Evolutionary conservation across 2,888 invertebrate species (phyloP).

Genomic region (Ophion obscuratus): DNA sequence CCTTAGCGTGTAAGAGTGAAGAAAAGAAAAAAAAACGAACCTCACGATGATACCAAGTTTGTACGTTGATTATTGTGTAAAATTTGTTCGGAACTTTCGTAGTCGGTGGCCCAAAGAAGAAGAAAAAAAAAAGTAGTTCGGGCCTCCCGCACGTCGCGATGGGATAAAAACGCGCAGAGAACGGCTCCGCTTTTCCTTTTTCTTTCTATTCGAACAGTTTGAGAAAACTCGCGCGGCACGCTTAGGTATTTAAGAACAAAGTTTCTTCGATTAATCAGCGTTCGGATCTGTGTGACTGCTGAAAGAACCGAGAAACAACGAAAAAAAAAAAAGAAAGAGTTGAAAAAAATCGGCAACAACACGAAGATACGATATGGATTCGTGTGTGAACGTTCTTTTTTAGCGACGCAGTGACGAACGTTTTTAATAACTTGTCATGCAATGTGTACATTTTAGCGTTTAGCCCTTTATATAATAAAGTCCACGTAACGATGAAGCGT

Average conservation of each 20-base stretch:
- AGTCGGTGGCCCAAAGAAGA: conserved; percentile 70
- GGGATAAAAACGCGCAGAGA: conserved; percentile 30
- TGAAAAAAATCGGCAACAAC: conserved; percentile 7
- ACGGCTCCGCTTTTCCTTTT: not conserved
- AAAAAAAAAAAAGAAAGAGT: conserved; percentile 1
- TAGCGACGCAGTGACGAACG: conserved; percentile 80
- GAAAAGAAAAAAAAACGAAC: conserved; percentile 17
- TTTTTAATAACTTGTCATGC: conserved; percentile 82
- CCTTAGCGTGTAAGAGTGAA: conserved; percentile 45
- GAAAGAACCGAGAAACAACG: conserved; percentile 66
- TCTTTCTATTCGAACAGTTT: conserved; percentile 53
- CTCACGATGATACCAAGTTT: conserved; percentile 46
- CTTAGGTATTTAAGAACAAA: conserved; percentile 71
- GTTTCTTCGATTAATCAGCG: conserved; percentile 75
- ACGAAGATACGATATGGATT: conserved; percentile 71
- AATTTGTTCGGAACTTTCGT: conserved; percentile 54
- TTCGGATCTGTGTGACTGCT: conserved; percentile 75
- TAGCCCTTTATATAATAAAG: conserved; percentile 83
- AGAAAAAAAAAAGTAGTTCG: not conserved
- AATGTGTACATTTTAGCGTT: conserved; percentile 81
- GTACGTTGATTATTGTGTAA: conserved; percentile 52
- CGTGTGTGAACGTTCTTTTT: conserved; percentile 78
- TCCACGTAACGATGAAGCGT: conserved; percentile 78
- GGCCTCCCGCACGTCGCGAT: conserved; percentile 17
- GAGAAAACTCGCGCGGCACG: conserved; percentile 61